phyloP scores from a whole-genome alignment of 2,797 vertebrate genomes.

The Hemitrygon akajei region DNA sequence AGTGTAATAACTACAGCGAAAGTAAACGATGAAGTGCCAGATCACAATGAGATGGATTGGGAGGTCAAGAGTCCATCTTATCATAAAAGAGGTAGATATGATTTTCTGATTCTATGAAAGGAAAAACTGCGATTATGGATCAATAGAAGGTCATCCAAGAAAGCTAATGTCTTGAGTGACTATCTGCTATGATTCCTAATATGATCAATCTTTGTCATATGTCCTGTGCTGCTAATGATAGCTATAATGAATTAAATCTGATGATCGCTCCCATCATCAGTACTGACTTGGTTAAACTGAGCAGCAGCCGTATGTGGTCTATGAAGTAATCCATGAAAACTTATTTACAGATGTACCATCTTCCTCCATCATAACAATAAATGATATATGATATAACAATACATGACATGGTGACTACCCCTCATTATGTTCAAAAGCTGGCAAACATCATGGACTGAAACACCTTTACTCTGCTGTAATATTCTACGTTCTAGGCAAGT shows the following conservation, averaged over 20 bases:
- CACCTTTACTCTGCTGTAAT: too few species aligned
- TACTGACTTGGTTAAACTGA: background rate
- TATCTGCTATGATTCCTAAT: background rate
- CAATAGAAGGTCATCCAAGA: background rate
- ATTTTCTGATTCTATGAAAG: too few species aligned
- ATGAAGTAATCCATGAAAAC: background rate
- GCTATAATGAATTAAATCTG: background rate
- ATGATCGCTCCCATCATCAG: background rate
- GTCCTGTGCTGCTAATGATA: background rate
- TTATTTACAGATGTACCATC: background rate
- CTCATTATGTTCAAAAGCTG: too few species aligned
- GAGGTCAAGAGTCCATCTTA: too few species aligned
- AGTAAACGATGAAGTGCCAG: too few species aligned
- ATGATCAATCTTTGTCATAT: background rate
- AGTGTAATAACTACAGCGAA: too few species aligned
- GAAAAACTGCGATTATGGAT: background rate
- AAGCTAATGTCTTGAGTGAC: background rate
- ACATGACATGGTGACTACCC: background rate
- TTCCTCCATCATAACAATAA: background rate
- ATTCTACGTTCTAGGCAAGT: background rate
- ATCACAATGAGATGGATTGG: too few species aligned
- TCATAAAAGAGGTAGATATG: too few species aligned
- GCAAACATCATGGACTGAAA: too few species aligned
- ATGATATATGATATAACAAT: background rate
- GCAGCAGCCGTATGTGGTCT: background rate